These are phyloP conservation scores for Phataginus tricuspis DNA, from an alignment of 2,797 vertebrate genomes.

Conservation along the genomic window DNA sequence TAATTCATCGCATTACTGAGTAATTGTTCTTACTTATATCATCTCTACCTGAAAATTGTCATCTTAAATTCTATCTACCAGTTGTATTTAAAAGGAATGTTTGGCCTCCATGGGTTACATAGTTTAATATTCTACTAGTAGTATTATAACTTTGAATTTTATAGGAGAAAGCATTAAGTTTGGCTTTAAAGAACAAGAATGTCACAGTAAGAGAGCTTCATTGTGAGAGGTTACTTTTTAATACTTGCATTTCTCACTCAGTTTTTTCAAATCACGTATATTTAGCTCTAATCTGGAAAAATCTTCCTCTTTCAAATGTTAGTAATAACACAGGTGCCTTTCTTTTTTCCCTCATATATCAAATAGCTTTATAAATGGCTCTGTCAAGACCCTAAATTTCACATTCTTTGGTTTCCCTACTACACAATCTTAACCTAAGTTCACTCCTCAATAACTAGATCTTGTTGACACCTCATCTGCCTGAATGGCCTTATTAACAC, in stretches of 20 bases:
- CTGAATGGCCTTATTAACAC: slow-evolving; percentile 50
- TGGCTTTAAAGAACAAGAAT: background rate
- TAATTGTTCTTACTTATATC: background rate
- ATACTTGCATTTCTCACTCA: background rate
- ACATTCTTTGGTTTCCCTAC: background rate
- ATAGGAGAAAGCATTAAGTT: background rate
- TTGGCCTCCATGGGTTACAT: background rate
- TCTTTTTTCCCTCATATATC: background rate
- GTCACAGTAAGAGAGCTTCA: background rate
- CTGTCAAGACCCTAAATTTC: background rate
- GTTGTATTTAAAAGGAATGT: background rate
- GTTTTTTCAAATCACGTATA: background rate
- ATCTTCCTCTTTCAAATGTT: background rate
- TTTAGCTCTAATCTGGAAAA: slow-evolving; percentile 17
- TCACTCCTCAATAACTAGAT: background rate
- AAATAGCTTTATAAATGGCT: background rate
- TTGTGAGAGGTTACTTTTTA: background rate
- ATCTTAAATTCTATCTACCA: background rate
- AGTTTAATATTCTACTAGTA: background rate
- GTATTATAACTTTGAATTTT: slow-evolving; percentile 23
- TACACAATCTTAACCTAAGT: background rate
- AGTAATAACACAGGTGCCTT: background rate
- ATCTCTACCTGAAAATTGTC: background rate
- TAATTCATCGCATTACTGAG: background rate
- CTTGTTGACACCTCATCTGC: slow-evolving; percentile 45